These are phyloP conservation scores for Branchinecta lindahli DNA, from an alignment of 1,140 invertebrate genomes.

Conservation along the genomic window DNA sequence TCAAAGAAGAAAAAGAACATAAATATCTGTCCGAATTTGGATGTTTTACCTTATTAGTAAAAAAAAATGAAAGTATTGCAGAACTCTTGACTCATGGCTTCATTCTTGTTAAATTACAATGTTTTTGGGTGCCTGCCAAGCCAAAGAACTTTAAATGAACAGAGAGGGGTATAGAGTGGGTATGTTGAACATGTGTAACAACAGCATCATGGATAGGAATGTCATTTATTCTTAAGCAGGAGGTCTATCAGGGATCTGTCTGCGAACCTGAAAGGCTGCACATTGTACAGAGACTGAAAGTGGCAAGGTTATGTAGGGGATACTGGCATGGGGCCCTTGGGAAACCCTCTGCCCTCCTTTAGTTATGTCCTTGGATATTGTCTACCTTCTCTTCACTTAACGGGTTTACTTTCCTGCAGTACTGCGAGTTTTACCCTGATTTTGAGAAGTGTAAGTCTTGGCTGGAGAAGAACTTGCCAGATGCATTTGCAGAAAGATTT, in stretches of 20 bases:
- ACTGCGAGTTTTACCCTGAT: constrained; percentile 95
- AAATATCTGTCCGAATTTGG: too few species aligned
- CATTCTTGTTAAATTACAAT: too few species aligned
- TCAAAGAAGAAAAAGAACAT: too few species aligned
- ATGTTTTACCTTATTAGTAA: too few species aligned
- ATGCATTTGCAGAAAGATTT: constrained; percentile 68
- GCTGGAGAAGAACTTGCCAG: constrained; percentile 84
- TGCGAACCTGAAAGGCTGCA: constrained; percentile 16
- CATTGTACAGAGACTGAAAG: not conserved
- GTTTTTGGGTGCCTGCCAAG: too few species aligned
- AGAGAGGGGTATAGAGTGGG: too few species aligned
- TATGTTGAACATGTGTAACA: too few species aligned
- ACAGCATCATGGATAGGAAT: too few species aligned
- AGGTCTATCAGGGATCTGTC: constrained; percentile 10
- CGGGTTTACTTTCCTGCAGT: constrained; percentile 41
- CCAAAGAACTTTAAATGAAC: too few species aligned
- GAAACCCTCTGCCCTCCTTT: not conserved
- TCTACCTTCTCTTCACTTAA: not conserved
- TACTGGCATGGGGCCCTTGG: not conserved
- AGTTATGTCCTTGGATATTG: not conserved
- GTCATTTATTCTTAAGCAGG: constrained; percentile 14
- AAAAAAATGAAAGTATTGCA: too few species aligned
- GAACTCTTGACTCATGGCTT: too few species aligned
- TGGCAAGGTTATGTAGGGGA: not conserved
- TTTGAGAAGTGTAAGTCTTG: constrained; percentile 95